Conservation (phyloP, 2,888 invertebrate species). For the Rhingia rostrata region DNA sequence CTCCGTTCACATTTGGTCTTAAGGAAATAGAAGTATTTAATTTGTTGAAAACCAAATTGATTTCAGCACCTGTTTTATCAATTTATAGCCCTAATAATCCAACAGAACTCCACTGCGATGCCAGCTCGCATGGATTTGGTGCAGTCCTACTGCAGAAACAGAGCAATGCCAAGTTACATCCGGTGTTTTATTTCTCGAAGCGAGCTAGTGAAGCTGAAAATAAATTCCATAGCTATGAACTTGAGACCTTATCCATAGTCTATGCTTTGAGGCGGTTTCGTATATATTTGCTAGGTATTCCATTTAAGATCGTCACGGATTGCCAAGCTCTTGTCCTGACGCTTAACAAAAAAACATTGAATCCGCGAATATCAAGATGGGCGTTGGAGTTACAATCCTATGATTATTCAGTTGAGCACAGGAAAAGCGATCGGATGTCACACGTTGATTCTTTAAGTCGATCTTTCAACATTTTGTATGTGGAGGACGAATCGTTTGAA, state of each 20-base stretch:
- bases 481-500: slow-evolving; percentile 28
- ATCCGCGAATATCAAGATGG: slow-evolving; percentile 64
- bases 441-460: slow-evolving; percentile 76
- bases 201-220: slow-evolving; percentile 75
- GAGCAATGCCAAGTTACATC: slow-evolving; percentile 49
- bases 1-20: slow-evolving; percentile 20
- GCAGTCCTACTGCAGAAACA: slow-evolving; percentile 69
- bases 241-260: slow-evolving; percentile 37
- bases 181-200: slow-evolving; percentile 77
- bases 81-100: slow-evolving; percentile 19
- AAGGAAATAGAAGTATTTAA: slow-evolving; percentile 31
- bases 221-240: slow-evolving; percentile 76
- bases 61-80: neutral
- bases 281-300: slow-evolving; percentile 43
- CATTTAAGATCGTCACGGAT: slow-evolving; percentile 32
- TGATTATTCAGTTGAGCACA: slow-evolving; percentile 73
- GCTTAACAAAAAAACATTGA: slow-evolving; percentile 32
- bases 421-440: slow-evolving; percentile 74
- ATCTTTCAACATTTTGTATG: slow-evolving; percentile 35
- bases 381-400: slow-evolving; percentile 68
- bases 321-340: slow-evolving; percentile 56
- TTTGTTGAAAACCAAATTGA: slow-evolving; percentile 2
- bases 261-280: slow-evolving; percentile 37
- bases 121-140: slow-evolving; percentile 73
- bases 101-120: slow-evolving; percentile 78